Percentiles rank a stretch among this genome's conserved stretches.
phyloP scores from a whole-genome alignment of 2,113 vertebrate genomes.

The Lasiurus cinereus region DNA sequence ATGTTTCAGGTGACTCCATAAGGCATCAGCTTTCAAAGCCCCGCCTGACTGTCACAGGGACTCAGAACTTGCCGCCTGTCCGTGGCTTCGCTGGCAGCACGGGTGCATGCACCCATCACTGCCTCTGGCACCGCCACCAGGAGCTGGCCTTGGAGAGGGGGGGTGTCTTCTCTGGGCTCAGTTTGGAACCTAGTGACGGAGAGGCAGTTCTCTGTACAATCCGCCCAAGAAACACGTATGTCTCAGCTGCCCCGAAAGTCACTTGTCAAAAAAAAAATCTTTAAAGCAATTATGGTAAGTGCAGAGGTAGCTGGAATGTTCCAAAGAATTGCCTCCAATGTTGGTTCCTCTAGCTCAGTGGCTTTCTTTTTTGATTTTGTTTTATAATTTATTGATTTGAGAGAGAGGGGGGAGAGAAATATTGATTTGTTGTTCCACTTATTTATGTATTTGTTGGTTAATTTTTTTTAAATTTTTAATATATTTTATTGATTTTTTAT shows the following conservation, averaged over 20 bases:
- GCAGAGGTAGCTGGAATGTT: background rate
- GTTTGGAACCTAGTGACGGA: background rate
- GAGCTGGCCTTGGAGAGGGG: background rate
- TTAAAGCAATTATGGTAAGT: conserved; percentile 20
- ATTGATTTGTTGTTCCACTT: background rate
- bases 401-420: background rate
- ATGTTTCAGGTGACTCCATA: conserved; percentile 40
- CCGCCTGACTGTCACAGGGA: conserved; percentile 42
- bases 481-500: no score
- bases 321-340: conserved; percentile 15
- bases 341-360: background rate
- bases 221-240: background rate
- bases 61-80: conserved; percentile 51
- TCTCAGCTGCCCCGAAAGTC: background rate
- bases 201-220: background rate
- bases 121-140: background rate
- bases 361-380: background rate
- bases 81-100: conserved; percentile 42
- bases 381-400: background rate
- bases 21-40: conserved; percentile 42
- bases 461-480: no score
- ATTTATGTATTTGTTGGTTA: background rate
- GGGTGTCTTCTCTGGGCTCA: background rate
- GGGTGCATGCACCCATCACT: background rate
- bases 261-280: background rate